Conservation (phyloP, 2,113 vertebrate genomes). For the Bungarus multicinctus region DNA sequence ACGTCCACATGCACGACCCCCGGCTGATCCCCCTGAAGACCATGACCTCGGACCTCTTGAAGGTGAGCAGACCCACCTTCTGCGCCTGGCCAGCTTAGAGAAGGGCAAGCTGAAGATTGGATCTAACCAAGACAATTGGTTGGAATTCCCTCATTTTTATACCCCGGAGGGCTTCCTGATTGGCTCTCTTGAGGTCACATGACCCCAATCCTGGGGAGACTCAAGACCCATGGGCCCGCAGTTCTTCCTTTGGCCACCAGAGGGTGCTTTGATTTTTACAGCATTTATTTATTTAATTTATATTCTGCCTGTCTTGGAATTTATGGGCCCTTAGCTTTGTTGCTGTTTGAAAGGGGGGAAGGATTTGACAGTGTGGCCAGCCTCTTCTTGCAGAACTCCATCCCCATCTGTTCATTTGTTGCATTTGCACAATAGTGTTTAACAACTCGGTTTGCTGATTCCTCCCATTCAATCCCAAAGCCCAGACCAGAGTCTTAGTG, state of each 20-base stretch:
- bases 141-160: background rate
- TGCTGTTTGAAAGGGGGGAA: background rate
- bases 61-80: slow-evolving; percentile 68
- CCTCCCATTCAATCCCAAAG: background rate
- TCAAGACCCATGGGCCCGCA: background rate
- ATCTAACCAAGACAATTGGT: too few relatives aligned
- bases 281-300: too few relatives aligned
- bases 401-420: background rate
- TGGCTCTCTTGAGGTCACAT: background rate
- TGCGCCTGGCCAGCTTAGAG: too few relatives aligned
- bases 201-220: background rate
- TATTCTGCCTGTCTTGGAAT: background rate
- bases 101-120: too few relatives aligned
- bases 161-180: background rate
- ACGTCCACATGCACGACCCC: slow-evolving; percentile 93
- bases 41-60: slow-evolving; percentile 96
- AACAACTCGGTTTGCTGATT: background rate
- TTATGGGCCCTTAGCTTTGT: background rate
- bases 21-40: slow-evolving; percentile 94
- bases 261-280: too few relatives aligned
- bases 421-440: background rate
- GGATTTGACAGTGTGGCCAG: background rate
- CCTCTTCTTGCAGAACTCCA: background rate
- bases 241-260: background rate
- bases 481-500: background rate